A percentile compares a stretch with the other conserved stretches of the same genome.
Evolutionary conservation across 2,797 vertebrate species (phyloP).

Genomic region (Acanthurus leucopareius): DNA sequence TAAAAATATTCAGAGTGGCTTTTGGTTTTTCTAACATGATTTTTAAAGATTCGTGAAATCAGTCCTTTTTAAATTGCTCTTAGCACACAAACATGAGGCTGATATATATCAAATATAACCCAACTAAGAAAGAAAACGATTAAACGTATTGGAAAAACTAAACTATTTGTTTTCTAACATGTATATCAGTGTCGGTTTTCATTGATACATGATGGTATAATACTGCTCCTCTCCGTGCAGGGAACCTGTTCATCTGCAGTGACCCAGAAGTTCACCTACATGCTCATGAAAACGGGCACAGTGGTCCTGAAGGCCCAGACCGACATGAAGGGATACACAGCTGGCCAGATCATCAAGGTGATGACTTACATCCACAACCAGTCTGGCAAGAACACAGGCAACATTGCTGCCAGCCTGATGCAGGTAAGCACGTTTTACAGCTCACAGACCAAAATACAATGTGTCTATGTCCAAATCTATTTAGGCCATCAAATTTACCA

Average conservation of each 20-base stretch:
- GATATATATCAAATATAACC: too few species aligned
- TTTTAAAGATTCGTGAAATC: too few species aligned
- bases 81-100: too few species aligned
- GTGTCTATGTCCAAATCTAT: not conserved
- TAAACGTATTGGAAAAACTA: too few species aligned
- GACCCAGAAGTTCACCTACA: conserved; percentile 94
- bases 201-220: not conserved
- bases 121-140: too few species aligned
- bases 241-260: conserved; percentile 86
- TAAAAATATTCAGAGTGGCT: too few species aligned
- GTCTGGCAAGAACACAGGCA: conserved; percentile 90
- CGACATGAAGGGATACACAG: conserved; percentile 91
- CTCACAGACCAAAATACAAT: not conserved
- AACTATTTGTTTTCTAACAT: too few species aligned
- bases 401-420: conserved; percentile 91
- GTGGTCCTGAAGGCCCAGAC: conserved; percentile 88
- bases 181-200: not conserved
- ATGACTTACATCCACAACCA: conserved; percentile 90
- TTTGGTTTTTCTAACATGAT: too few species aligned
- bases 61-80: too few species aligned
- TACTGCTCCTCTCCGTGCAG: conserved; percentile 70
- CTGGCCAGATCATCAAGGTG: conserved; percentile 92
- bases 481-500: too few species aligned
- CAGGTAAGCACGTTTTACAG: conserved; percentile 86
- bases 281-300: conserved; percentile 93